These are phyloP conservation scores for Malurus cyaneus DNA, from an alignment of 2,113 vertebrate species.

Conservation along the genomic window DNA sequence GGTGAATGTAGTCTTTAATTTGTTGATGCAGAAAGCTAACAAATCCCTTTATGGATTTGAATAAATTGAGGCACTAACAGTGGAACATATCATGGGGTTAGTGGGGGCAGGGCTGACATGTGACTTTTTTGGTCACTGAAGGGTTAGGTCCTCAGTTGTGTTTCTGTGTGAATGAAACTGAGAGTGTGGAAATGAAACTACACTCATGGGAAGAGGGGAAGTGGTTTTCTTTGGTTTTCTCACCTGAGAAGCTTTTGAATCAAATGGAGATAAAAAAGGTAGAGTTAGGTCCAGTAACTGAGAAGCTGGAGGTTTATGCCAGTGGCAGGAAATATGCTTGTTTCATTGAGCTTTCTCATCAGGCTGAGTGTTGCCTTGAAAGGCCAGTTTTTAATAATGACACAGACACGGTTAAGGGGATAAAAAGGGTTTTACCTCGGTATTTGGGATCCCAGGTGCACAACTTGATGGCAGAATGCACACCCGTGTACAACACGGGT, in stretches of 20 bases:
- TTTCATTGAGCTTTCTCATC: background rate
- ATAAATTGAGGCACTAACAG: background rate
- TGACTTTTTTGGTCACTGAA: background rate
- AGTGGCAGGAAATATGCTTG: background rate
- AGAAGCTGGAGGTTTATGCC: background rate
- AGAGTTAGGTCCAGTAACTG: background rate
- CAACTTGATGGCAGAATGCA: too few species aligned
- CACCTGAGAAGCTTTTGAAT: background rate
- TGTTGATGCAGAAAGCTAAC: background rate
- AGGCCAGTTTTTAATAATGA: too few species aligned
- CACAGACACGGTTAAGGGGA: too few species aligned
- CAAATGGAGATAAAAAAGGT: background rate
- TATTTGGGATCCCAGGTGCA: too few species aligned
- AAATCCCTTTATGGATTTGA: background rate
- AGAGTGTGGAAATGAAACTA: background rate
- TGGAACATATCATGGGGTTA: background rate
- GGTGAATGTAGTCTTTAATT: background rate
- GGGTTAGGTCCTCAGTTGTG: background rate
- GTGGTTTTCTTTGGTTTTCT: background rate
- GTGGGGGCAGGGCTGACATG: background rate
- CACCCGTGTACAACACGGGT: too few species aligned
- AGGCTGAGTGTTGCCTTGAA: too few species aligned
- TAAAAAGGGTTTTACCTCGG: too few species aligned
- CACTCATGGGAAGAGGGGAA: rapidly evolving
- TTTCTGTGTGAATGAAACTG: background rate